A percentile compares a stretch with the other conserved stretches of the same genome.
phyloP scores from a whole-genome alignment of 2,113 vertebrate species.

The Antennarius striatus region DNA sequence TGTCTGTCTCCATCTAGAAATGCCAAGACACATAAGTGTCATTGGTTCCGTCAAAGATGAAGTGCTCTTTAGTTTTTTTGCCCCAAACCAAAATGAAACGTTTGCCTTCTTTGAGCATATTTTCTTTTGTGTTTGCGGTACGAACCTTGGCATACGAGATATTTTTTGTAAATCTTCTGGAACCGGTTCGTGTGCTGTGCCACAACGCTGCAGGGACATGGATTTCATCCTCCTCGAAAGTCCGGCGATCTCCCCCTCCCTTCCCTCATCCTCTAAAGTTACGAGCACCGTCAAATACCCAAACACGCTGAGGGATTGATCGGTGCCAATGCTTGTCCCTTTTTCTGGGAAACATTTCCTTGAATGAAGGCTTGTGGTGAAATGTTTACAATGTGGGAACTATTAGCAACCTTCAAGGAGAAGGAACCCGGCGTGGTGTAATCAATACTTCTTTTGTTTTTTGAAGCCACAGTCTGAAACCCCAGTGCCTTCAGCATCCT shows the following conservation, averaged over 20 bases:
- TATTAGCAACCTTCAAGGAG: conserved; percentile 66
- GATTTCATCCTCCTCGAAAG: conserved; percentile 30
- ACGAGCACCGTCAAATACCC: conserved; percentile 43
- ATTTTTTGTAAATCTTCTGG: conserved; percentile 61
- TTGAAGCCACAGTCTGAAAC: conserved; percentile 46
- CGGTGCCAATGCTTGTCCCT: conserved; percentile 64
- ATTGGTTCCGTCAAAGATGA: conserved; percentile 64
- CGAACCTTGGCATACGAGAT: conserved; percentile 42
- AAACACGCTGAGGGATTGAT: conserved; percentile 65
- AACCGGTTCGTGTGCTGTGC: conserved; percentile 59
- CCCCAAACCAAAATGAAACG: conserved; percentile 62
- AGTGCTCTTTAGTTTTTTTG: conserved; percentile 62
- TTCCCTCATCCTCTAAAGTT: conserved; percentile 22
- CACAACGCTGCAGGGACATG: conserved; percentile 52
- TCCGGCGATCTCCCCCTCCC: background rate
- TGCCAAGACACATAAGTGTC: conserved; percentile 63
- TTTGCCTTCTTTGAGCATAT: conserved; percentile 58
- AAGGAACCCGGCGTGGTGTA: conserved; percentile 58
- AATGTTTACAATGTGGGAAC: conserved; percentile 74
- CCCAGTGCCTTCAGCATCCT: conserved; percentile 13
- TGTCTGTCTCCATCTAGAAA: conserved; percentile 50
- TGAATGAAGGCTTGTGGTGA: conserved; percentile 67
- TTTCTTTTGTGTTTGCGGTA: conserved; percentile 71
- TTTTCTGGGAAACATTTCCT: conserved; percentile 72
- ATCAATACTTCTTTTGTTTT: conserved; percentile 75